A percentile compares a stretch with the other conserved stretches of the same genome.
Evolutionary conservation across 2,888 invertebrate species (phyloP).

Genomic region (Platypus cylindrus): DNA sequence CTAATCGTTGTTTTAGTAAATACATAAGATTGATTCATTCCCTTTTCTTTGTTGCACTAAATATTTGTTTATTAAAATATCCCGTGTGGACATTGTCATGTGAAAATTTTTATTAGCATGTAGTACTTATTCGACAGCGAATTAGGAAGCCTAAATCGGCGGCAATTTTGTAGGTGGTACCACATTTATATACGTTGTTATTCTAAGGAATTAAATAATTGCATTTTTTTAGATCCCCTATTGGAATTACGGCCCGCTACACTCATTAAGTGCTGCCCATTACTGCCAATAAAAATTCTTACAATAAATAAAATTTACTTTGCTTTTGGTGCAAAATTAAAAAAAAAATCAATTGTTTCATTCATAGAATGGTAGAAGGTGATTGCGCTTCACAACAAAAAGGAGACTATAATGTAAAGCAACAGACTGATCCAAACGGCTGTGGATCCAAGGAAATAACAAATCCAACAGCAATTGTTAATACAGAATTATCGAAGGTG

Average conservation of each 20-base stretch:
- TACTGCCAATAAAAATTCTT: conserved; percentile 16
- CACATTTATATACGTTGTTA: too few relatives aligned
- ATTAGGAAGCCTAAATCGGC: too few relatives aligned
- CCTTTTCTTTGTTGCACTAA: too few relatives aligned
- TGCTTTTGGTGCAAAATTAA: conserved; percentile 9
- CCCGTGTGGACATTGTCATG: too few relatives aligned
- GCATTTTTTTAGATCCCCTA: conserved; percentile 28
- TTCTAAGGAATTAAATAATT: too few relatives aligned
- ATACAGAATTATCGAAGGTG: conserved; percentile 14
- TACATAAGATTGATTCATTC: too few relatives aligned
- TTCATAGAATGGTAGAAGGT: conserved; percentile 84
- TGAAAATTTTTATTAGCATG: too few relatives aligned
- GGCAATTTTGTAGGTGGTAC: too few relatives aligned
- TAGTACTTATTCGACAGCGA: too few relatives aligned
- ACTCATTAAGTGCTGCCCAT: conserved; percentile 30
- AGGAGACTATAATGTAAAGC: conserved; percentile 77
- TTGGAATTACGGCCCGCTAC: conserved; percentile 27
- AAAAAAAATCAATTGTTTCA: conserved; percentile 22
- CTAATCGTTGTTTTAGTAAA: too few relatives aligned
- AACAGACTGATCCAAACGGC: conserved; percentile 68
- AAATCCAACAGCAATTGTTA: conserved; percentile 17
- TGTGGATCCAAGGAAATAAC: conserved; percentile 49
- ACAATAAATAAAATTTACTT: conserved; percentile 9
- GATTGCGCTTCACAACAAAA: conserved; percentile 62
- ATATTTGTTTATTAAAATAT: too few relatives aligned